phyloP scores from a whole-genome alignment of 2,888 invertebrate species.

The Apamea sordens region DNA sequence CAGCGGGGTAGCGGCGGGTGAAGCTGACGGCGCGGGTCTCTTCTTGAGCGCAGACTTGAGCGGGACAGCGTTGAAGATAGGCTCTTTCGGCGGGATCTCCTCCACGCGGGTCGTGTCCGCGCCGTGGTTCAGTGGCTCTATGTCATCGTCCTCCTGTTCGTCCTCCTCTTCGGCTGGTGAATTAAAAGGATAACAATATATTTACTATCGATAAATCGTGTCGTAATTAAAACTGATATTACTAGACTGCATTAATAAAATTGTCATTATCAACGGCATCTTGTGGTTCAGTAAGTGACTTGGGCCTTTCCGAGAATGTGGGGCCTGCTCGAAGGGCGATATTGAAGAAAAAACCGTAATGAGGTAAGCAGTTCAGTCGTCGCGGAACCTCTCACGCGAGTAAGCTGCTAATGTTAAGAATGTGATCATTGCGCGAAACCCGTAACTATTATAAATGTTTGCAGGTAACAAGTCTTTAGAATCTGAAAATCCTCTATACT shows the following conservation, averaged over 20 bases:
- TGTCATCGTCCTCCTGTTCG: slow-evolving; percentile 87
- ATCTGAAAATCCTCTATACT: slow-evolving; percentile 63
- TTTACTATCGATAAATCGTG: background rate
- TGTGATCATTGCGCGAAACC: background rate
- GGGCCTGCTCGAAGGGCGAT: background rate
- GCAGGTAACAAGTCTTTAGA: background rate
- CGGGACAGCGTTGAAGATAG: slow-evolving; percentile 97
- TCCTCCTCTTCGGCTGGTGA: slow-evolving; percentile 89
- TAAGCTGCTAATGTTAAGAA: background rate
- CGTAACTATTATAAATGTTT: background rate
- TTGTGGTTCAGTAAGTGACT: background rate
- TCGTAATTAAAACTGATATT: background rate
- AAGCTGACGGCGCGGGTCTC: slow-evolving; percentile 93
- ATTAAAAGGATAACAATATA: background rate
- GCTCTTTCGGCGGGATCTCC: slow-evolving; percentile 98
- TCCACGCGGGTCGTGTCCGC: slow-evolving; percentile 96
- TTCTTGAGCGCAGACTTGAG: slow-evolving; percentile 98
- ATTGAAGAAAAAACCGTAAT: background rate
- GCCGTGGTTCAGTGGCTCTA: slow-evolving; percentile 91
- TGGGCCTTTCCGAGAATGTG: background rate
- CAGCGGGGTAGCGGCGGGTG: slow-evolving; percentile 88
- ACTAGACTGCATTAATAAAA: background rate
- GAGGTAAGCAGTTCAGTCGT: background rate
- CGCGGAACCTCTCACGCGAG: background rate
- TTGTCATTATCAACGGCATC: background rate